Percentiles rank a stretch among this genome's conserved stretches.
Evolutionary conservation across 92 coral and sea anemone species (phyloP).

Genomic region (Muricea muricata): DNA sequence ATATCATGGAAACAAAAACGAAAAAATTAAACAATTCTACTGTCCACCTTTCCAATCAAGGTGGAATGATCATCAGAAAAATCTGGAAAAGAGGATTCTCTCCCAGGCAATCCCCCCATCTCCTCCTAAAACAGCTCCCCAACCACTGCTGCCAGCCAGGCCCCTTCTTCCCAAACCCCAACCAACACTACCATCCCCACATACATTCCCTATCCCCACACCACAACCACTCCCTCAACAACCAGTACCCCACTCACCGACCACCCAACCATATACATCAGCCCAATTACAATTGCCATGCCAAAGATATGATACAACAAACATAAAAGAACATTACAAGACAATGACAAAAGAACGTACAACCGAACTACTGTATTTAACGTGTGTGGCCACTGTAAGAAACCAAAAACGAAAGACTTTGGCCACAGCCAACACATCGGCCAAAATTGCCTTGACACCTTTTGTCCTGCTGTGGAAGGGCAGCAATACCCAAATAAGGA

Average conservation of each 20-base stretch:
- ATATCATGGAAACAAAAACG: background rate
- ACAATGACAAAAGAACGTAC: background rate
- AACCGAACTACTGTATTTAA: background rate
- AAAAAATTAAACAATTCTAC: background rate
- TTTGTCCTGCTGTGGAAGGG: constrained; percentile 48
- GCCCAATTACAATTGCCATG: constrained; percentile 5
- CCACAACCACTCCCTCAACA: background rate
- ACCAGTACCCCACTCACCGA: background rate
- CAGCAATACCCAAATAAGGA: constrained; percentile 13
- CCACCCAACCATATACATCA: background rate
- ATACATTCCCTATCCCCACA: background rate
- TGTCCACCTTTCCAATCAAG: constrained; percentile 1
- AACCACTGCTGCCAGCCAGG: constrained; percentile 47
- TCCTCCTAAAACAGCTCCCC: background rate
- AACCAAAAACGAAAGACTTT: constrained; percentile 15
- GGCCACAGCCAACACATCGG: constrained; percentile 42
- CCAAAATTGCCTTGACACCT: constrained; percentile 24
- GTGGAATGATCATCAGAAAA: constrained; percentile 34
- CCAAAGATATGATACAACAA: constrained; percentile 1
- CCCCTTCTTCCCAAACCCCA: constrained; percentile 52
- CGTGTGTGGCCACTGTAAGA: background rate
- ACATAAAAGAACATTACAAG: background rate
- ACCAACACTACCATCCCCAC: constrained; percentile 38
- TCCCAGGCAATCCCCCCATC: constrained; percentile 16
- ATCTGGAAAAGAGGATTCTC: constrained; percentile 9